Conservation (phyloP, 2,888 invertebrate species). For the Pseudococcus longispinus region DNA sequence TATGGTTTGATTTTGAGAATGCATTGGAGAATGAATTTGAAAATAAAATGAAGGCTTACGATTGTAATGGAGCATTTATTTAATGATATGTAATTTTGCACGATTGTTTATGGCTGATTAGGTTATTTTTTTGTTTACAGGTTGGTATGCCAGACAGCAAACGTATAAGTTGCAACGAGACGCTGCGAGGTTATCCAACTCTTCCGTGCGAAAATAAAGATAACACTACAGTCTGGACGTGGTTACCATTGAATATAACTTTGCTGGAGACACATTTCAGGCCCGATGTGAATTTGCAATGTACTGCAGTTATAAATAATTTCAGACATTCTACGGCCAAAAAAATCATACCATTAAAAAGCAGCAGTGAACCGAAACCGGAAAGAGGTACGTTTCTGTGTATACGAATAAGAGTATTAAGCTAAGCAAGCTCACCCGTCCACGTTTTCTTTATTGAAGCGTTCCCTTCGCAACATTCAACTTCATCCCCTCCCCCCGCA, state of each 20-base stretch:
- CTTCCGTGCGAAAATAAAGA: slow-evolving; percentile 24
- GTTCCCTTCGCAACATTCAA: background rate
- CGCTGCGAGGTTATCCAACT: background rate
- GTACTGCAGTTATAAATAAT: slow-evolving; percentile 23
- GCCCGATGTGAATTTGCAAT: slow-evolving; percentile 28
- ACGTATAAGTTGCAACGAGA: slow-evolving; percentile 32
- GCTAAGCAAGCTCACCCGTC: background rate
- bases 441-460: background rate
- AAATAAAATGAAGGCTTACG: too few species aligned
- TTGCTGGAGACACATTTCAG: slow-evolving; percentile 23
- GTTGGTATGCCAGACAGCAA: slow-evolving; percentile 21
- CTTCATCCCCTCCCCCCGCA: background rate
- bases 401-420: background rate
- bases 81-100: background rate
- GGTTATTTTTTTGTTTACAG: slow-evolving; percentile 17
- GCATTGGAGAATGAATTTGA: too few species aligned
- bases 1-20: too few species aligned
- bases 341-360: slow-evolving; percentile 33
- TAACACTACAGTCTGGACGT: slow-evolving; percentile 44
- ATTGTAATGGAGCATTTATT: background rate
- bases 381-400: slow-evolving; percentile 25
- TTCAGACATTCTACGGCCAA: background rate
- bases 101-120: background rate
- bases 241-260: slow-evolving; percentile 42
- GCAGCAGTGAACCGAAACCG: slow-evolving; percentile 47